Percentiles rank a stretch among this genome's conserved stretches.
phyloP scores from a whole-genome alignment of 2,113 vertebrate genomes.

The Leptobrachium leishanense region DNA sequence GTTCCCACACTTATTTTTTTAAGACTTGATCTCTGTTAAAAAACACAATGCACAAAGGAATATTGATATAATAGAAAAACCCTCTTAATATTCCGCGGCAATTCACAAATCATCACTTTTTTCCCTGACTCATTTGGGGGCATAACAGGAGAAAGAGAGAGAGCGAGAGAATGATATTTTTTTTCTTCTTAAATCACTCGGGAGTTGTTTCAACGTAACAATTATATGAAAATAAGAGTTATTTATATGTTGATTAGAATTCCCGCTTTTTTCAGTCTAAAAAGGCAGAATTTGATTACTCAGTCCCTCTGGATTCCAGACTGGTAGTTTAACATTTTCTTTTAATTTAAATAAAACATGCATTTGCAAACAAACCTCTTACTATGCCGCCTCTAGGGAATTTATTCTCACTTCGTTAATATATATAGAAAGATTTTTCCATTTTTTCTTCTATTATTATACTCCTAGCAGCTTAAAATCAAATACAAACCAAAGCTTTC shows the following conservation, averaged over 20 bases:
- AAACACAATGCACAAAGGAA: no score
- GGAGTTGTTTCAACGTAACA: slow-evolving; percentile 37
- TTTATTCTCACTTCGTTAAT: slow-evolving; percentile 22
- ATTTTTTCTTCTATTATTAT: slow-evolving; percentile 12
- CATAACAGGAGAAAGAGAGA: no score
- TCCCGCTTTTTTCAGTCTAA: slow-evolving; percentile 18
- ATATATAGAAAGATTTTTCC: slow-evolving; percentile 35
- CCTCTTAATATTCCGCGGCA: no score
- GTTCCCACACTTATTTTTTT: no score
- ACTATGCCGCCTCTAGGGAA: slow-evolving; percentile 35
- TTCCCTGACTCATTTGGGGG: no score
- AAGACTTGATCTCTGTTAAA: no score
- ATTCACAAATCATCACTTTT: no score
- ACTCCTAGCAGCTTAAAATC: slow-evolving; percentile 8
- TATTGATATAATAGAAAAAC: no score
- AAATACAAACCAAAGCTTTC: slow-evolving; percentile 2
- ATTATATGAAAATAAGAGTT: slow-evolving; percentile 43
- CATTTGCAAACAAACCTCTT: slow-evolving; percentile 42
- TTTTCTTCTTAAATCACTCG: slow-evolving; percentile 15
- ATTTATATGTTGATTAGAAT: slow-evolving; percentile 46
- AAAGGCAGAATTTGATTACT: slow-evolving; percentile 46
- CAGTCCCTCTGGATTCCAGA: slow-evolving; percentile 32
- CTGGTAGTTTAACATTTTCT: slow-evolving; percentile 45
- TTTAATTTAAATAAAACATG: slow-evolving; percentile 48
- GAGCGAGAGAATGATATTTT: slow-evolving; percentile 7